Percentiles rank a stretch among this genome's conserved stretches.
Evolutionary conservation across 2,888 invertebrate genomes (phyloP).

Genomic region (Eupeodes latifasciatus): DNA sequence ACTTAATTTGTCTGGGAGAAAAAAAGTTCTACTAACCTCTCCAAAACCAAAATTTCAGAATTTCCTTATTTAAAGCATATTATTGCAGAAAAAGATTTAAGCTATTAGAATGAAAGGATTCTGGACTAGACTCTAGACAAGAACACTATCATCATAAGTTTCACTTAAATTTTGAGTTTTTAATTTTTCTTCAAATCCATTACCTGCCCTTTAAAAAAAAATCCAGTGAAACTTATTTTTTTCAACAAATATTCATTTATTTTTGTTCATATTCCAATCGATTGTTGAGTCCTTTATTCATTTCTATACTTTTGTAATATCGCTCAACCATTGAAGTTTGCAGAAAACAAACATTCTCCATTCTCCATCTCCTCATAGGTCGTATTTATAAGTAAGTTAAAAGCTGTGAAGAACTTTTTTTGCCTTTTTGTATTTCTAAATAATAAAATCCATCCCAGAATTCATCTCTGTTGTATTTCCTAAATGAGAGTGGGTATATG

Average conservation of each 20-base stretch:
- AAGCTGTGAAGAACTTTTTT: not conserved
- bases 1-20: too few species aligned
- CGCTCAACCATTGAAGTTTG: slow-evolving; percentile 10
- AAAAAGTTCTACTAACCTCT: too few species aligned
- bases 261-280: not conserved
- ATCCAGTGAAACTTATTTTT: not conserved
- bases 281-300: not conserved
- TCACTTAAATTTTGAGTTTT: too few species aligned
- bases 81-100: too few species aligned
- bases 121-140: too few species aligned
- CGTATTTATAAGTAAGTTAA: slow-evolving; percentile 14
- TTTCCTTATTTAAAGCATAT: too few species aligned
- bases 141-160: too few species aligned
- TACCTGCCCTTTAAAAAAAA: not conserved
- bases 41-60: too few species aligned
- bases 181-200: not conserved
- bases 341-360: slow-evolving; percentile 40
- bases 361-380: not conserved
- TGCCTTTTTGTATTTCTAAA: not conserved
- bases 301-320: not conserved
- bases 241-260: not conserved
- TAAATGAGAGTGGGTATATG: not conserved
- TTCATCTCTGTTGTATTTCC: not conserved
- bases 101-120: too few species aligned
- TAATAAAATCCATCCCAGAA: slow-evolving; percentile 3